Base-by-base conservation (phyloP, 2,113 vertebrate genomes). In the Phalacrocorax aristotelis region DNA sequence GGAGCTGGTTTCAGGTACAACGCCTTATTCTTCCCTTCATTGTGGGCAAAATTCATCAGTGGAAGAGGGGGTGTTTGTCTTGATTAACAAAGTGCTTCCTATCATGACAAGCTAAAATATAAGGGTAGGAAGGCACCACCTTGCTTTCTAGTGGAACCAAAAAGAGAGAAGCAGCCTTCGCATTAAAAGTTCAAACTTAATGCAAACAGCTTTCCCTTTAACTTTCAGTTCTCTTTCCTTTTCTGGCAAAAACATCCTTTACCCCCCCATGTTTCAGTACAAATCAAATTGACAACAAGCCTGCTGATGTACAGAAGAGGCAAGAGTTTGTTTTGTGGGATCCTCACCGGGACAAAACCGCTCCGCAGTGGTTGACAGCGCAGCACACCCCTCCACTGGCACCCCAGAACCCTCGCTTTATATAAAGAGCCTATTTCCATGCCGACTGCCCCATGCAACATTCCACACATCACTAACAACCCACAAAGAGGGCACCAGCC, bases 341-440 rank as follows among this genome's bases (percentile, higher is more conserved):
- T 13, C 25, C 57, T 46, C 40, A 9, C 38, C 1, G 0, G n/a
- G 46, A 32, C 34, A 22, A 32, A 62, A 48, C 7, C 0, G 2
- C 44, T 61, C 46, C 0, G 17, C 25, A 2, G 58, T 1, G 6
- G 10, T 62, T 38, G 48, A 13, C 32, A 48, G n/a, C 0, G 0
- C 75, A 54, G 66, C 38, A 27, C 13, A 5, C 8, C 5, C 48
- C 62, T 19, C 10, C 40, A 3, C 10, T 2, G 21, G 42, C 58
- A 49, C 29, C 29, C 77, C 77, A 6, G 55, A 36, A 34, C 44
- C 69, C 44, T 23, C 27, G 1, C 55, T 42, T 44, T 15, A 20
- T 15, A 20, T 6, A 48, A 13, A 36, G 19, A 61, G 4, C 7
- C 46, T 8, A 10, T 2, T 46, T 15, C 49, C 49, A 21, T 0